These are phyloP conservation scores for Wasmannia auropunctata DNA, from an alignment of 1,140 invertebrate genomes.

Conservation along the genomic window DNA sequence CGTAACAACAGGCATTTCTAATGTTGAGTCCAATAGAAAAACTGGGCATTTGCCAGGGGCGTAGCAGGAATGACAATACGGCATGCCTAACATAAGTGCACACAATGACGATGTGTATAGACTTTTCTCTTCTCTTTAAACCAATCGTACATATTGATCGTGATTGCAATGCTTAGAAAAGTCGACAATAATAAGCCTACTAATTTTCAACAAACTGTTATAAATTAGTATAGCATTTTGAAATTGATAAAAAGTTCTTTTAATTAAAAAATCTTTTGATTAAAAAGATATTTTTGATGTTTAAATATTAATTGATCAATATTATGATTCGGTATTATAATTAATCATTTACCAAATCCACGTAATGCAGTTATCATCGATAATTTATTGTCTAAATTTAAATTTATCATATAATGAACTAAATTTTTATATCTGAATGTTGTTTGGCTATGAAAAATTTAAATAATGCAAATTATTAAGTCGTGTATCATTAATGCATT, in stretches of 20 bases:
- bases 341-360: not conserved
- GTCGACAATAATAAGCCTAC: not conserved
- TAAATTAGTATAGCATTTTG: not conserved
- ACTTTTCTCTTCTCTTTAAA: constrained; percentile 16
- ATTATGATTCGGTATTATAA: too few species aligned
- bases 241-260: not conserved
- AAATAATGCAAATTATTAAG: not conserved
- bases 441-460: not conserved
- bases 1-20: constrained; percentile 57
- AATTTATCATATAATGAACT: not conserved
- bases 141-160: constrained; percentile 29
- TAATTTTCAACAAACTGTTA: not conserved
- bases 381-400: not conserved
- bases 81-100: constrained; percentile 4
- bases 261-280: not conserved
- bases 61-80: constrained; percentile 67
- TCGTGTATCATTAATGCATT: not conserved
- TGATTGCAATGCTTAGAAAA: constrained; percentile 20
- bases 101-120: not conserved
- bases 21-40: constrained; percentile 66
- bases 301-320: not conserved
- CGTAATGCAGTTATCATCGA: not conserved
- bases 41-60: constrained; percentile 69
- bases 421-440: not conserved
- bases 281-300: not conserved